Evolutionary conservation across 2,797 vertebrate genomes (phyloP), one percentile per base, ranked within the genome.

Genomic region (Ptychobarbus kaznakovi): DNA sequence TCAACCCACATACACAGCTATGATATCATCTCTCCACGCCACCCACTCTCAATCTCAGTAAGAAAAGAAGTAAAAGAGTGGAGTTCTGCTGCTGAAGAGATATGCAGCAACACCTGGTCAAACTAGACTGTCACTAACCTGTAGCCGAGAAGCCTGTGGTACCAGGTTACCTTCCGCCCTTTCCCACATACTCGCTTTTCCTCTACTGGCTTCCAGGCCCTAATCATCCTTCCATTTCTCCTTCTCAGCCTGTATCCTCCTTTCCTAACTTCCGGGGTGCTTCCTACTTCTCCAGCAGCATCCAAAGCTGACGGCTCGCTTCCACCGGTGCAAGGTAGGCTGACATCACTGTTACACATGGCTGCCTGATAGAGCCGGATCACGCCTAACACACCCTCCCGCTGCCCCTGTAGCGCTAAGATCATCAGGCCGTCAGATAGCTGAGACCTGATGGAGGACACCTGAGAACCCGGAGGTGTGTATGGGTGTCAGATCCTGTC

Each of bases 361-460:
- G 78, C 82, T 53, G 44, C 10, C 44, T 13, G 35, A 66, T 69
- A 53, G 65, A 70, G 44, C 40, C 25, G 32, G n/a, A 42, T 46
- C 38, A 56, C 25, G 4, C 63, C 69, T 32, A 51, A 72, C 61
- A 81, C 75, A 76, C 25, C 70, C 70, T 61, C 44, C 42, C 18
- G 13, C 35, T 68, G 49, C 58, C 81, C 53, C 35, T 69, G 49
- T 44, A 49, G 61, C 63, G 77, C 65, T 72, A 68, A 86, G 73
- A 82, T 89, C 22, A 75, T 74, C 81, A 79, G 49, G 32, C 73
- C 46, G 28, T 65, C 61, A 46, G 77, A 83, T 65, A 85, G 80
- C 49, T n/a, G 86, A 89, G 85, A 90, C 80, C 84, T 75, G 76
- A 83, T 70, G 77, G 79, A 78, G 65, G 89, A 87, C 32, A 89